Evolutionary conservation across 2,888 invertebrate species (phyloP), one percentile per base, ranked within the genome.

Genomic region (Platerodrilus igneus): DNA sequence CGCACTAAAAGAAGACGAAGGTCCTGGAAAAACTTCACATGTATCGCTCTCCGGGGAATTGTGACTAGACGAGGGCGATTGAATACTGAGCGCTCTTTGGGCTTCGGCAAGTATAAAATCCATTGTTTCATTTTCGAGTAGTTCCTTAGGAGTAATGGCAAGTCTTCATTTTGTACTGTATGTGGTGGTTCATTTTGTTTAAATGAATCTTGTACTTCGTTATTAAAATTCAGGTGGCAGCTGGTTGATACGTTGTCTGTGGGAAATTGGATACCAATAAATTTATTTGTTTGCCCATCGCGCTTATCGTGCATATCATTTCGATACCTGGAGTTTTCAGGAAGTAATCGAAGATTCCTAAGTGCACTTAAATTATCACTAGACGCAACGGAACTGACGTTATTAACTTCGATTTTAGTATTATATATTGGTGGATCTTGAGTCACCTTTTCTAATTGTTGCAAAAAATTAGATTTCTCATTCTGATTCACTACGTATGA

Each of bases 71-170:
- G 49, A 47, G 23, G 62, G 58, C 20, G 64, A 62, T 39, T 59
- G 53, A 32, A 63, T 54, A 16, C 56, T 55, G 18, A 63, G 52
- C 15, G 51, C 52, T 29, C 53, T 55, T 35, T 59, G 52, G 2
- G 61, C 58, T 43, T 61, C 59, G 3, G 56, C 52, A 21, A 64
- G 50, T 31, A 65, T 58, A 41, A 54, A 58, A 23, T 64, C 64
- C 53, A 64, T 51, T 1, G 60, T 55, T 19, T 56, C 56, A 10
- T 48, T 53, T 25, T 50, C 50, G 10, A 59, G 41, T 11, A 53
- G 45, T 46, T 38, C 43, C 31, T 23, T 37, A 40, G 41, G 39
- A 36, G 45, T 28, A 37, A 43, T 13, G 39, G 37, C 33, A 52
- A 42, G 9, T 56, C 47, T 10, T 53, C 53, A 25, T 53, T 54